Percentiles rank a stretch among this genome's conserved stretches.
phyloP scores from a whole-genome alignment of 2,113 vertebrate species.

The Furnarius figulus region DNA sequence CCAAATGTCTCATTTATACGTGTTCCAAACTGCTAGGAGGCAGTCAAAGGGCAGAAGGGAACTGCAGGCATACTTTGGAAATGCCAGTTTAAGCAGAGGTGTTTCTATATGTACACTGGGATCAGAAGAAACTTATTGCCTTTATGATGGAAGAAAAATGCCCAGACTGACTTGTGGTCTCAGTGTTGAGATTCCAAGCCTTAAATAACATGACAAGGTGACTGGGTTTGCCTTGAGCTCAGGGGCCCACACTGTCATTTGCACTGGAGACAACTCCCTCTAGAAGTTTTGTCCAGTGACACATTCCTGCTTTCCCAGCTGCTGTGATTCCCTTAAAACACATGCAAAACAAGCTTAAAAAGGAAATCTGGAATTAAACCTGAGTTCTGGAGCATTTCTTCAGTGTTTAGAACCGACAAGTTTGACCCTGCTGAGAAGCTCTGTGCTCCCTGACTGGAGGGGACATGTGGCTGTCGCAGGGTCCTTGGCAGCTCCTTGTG shows the following conservation, averaged over 20 bases:
- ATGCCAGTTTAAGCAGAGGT: background rate
- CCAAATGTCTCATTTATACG: background rate
- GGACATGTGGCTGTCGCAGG: accelerated
- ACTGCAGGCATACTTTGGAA: background rate
- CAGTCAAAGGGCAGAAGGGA: background rate
- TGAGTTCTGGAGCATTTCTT: background rate
- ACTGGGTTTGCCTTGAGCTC: background rate
- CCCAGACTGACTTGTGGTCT: background rate
- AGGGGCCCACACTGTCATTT: background rate
- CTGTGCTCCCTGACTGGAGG: background rate
- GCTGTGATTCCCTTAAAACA: background rate
- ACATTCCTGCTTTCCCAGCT: background rate
- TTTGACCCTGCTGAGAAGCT: background rate
- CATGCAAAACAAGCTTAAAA: background rate
- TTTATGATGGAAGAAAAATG: background rate
- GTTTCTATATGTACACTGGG: background rate
- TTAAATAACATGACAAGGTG: background rate
- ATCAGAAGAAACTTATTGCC: background rate
- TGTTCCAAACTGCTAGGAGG: background rate
- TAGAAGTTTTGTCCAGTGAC: background rate
- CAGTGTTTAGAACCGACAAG: accelerated
- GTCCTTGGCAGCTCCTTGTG: background rate
- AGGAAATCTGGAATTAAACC: background rate
- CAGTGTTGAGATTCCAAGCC: background rate
- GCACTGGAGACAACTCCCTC: background rate